Evolutionary conservation across 2,888 invertebrate genomes (phyloP), one percentile per base, ranked within the genome.

Genomic region (Polylopha cassiicola): DNA sequence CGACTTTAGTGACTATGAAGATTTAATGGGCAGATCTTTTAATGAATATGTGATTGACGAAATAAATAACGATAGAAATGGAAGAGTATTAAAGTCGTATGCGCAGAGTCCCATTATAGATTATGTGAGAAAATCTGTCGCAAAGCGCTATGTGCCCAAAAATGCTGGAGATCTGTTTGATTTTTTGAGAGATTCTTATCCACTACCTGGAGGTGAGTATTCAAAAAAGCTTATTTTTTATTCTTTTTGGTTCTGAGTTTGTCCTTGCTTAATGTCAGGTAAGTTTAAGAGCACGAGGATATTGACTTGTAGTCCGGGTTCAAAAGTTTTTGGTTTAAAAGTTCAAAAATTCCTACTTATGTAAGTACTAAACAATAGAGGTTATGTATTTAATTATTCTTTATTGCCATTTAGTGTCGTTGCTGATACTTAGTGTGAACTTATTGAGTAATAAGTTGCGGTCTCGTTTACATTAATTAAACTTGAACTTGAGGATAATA

Each of bases 201-300:
- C 72, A 16, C 53, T 79, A 28, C 79, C 80, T 5, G 61, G 50
- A 47, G 77, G 80, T 79, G 44, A 74, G 74, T 58, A 6, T 15
- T 33, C 11, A n/a, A 10, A 11, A 15, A 16, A 16, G 9, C 6
- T 6, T 8, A 29, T 10, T 14, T 14, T 8, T 14, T 10, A 9
- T 27, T 4, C n/a, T 29, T 26, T 26, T 13, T 13, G 3, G 2
- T 5, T 23, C 1, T n/a, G n/a, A n/a, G n/a, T n/a, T n/a, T n/a
- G n/a, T n/a, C n/a, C n/a, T n/a, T n/a, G n/a, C n/a, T n/a, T n/a
- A n/a, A n/a, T n/a, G n/a, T n/a, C n/a, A n/a, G n/a, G n/a, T n/a
- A n/a, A n/a, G 20, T 3, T 20, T 8, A n/a, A 20, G 20, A 10
- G 8, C 20, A 21, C 20, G 4, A 23, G 6, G 11, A 23, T 11